Evolutionary conservation across 2,797 vertebrate species (phyloP), one percentile per base, ranked within the genome.

Genomic region (Sebastiscus albofasciatus): DNA sequence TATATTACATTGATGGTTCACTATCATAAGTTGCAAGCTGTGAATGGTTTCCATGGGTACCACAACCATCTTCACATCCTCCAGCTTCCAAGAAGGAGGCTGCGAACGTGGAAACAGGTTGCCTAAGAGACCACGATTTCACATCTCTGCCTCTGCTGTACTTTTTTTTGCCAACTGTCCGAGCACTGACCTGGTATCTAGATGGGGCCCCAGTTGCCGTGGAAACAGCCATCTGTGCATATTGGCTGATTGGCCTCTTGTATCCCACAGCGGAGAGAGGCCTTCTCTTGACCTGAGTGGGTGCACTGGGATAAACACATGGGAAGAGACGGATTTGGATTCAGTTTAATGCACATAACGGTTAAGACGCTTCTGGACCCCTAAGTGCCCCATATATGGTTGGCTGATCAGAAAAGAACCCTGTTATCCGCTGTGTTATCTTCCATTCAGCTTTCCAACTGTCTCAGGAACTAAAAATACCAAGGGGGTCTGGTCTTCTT

Each of bases 201-300:
- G 95, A 96, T 24, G 97, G 97, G 55, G 96, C 93, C 8, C 97
- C 97, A 75, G 97, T 96, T 79, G 97, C 96, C 3, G 97, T 96
- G 85, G 97, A 96, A 80, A 97, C 98, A 86, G 98, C 98, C 90
- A 97, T 96, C 55, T 98, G 96, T 75, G 98, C 98, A 29, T 97
- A 97, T 20, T 99, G 98, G 94, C 98, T 99, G 93, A 98, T 97
- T 52, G 98, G 98, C 70, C 98, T 96, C 95, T 99, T 99, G 95
- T 98, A 97, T 76, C 98, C 98, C 79, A 98, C 97, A 0, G 98
- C 97, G 0, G 98, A 99, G 2, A 95, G 96, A 1, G 98, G 97
- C 54, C 98, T 96, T 87, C 95, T 96, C 95, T 96, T 97, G 94
- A 97, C 96, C 79, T 96, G 95, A 89, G 92, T 95, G 80, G 94